A percentile compares a stretch with the other conserved stretches of the same genome.
These are phyloP conservation scores for Melanotus villosus DNA, from an alignment of 2,888 invertebrate species.

Conservation along the genomic window DNA sequence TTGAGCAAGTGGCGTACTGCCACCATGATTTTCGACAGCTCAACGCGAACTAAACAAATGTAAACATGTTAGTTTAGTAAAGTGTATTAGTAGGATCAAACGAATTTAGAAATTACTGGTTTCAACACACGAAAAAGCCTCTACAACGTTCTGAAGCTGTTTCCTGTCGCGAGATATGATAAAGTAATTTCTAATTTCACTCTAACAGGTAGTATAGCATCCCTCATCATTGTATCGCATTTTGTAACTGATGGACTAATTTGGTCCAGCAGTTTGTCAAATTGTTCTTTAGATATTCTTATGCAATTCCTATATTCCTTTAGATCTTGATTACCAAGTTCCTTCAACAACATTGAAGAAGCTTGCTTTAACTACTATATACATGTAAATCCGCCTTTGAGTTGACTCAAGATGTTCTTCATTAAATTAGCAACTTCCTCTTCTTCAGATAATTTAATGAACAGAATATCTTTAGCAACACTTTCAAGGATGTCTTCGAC, in stretches of 20 bases:
- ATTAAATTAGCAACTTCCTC: too few species aligned
- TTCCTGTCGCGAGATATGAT: constrained; percentile 9
- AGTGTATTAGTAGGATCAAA: too few species aligned
- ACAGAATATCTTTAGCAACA: too few species aligned
- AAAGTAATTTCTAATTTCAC: constrained; percentile 22
- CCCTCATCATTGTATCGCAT: constrained; percentile 10
- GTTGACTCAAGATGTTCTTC: too few species aligned
- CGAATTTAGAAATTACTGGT: constrained; percentile 16
- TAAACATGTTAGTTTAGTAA: too few species aligned
- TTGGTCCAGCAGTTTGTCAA: constrained; percentile 3
- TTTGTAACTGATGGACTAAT: constrained; percentile 13
- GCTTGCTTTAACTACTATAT: too few species aligned
- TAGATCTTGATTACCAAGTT: constrained; percentile 3
- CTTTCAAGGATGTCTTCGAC: too few species aligned
- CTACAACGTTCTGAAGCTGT: constrained; percentile 13
- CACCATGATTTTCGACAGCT: too few species aligned
- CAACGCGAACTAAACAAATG: too few species aligned
- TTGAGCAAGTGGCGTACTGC: too few species aligned
- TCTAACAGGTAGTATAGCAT: constrained; percentile 16
- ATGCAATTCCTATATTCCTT: constrained; percentile 5
- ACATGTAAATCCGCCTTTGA: too few species aligned
- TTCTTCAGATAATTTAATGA: too few species aligned
- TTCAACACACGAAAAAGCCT: constrained; percentile 6
- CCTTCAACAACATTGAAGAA: neutral
- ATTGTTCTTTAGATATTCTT: constrained; percentile 15